Evolutionary conservation across 2,888 invertebrate species (phyloP).

Genomic region (Arctia plantaginis): DNA sequence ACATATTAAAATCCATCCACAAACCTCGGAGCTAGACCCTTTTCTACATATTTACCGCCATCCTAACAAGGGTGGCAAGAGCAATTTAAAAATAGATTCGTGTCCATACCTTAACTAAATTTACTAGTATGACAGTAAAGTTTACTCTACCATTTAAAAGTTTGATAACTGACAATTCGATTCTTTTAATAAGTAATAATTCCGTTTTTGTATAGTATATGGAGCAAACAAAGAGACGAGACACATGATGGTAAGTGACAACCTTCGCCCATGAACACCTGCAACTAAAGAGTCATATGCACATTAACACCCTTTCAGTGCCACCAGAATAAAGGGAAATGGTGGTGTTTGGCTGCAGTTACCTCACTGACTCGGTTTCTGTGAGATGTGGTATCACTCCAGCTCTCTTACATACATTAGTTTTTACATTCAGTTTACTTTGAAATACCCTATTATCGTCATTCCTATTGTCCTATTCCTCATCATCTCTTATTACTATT

Average conservation of each 20-base stretch:
- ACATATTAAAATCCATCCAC: conserved; percentile 10
- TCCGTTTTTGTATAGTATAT: not conserved
- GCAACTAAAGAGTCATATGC: not conserved
- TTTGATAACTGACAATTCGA: not conserved
- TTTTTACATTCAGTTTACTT: no score
- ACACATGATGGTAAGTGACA: not conserved
- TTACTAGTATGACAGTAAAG: not conserved
- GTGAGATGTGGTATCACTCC: no score
- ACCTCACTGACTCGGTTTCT: no score
- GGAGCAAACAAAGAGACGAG: not conserved
- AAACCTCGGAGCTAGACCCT: conserved; percentile 12
- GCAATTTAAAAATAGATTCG: conserved; percentile 20
- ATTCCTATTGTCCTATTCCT: no score
- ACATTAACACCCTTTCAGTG: no score
- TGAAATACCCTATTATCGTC: no score
- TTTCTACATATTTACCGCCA: conserved; percentile 8
- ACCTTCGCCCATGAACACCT: not conserved
- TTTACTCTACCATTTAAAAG: not conserved
- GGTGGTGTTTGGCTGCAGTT: no score
- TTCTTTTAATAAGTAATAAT: not conserved
- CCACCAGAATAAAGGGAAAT: no score
- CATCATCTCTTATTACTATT: no score
- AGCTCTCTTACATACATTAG: no score
- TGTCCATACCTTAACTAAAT: conserved; percentile 15
- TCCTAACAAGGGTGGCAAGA: conserved; percentile 16